Evolutionary conservation across 2,797 vertebrate species (phyloP).

Genomic region (Hapalemur alaotrensis): DNA sequence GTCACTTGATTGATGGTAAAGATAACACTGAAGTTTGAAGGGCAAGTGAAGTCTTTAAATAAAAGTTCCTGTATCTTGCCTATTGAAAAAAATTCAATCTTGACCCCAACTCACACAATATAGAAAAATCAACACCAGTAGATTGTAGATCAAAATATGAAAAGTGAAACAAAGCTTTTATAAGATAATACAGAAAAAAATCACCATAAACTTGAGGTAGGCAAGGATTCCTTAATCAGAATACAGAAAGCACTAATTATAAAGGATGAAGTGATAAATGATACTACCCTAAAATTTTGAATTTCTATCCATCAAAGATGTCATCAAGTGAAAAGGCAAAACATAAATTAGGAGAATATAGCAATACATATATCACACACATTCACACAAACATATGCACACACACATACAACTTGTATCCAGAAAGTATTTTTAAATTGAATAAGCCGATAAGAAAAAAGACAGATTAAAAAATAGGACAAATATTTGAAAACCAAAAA

Average conservation of each 20-base stretch:
- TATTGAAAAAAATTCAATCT: background rate
- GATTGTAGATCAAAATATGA: background rate
- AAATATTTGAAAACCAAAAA: background rate
- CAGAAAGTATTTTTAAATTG: background rate
- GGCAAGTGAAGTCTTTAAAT: background rate
- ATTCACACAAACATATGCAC: background rate
- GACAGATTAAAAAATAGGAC: background rate
- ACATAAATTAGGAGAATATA: background rate
- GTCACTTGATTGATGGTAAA: background rate
- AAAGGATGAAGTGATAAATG: background rate
- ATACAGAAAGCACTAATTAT: background rate
- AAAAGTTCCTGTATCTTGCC: background rate
- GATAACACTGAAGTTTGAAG: background rate
- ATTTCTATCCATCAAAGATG: background rate
- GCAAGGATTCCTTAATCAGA: background rate
- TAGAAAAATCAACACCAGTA: background rate
- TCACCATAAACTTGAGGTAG: background rate
- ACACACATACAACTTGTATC: background rate
- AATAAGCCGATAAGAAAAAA: background rate
- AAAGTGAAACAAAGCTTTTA: background rate
- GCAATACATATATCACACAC: background rate
- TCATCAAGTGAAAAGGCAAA: background rate
- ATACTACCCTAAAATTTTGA: background rate
- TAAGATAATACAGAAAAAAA: background rate
- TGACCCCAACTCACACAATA: background rate